Evolutionary conservation across 2,113 vertebrate species (phyloP), one percentile per base, ranked within the genome.

Genomic region (Raja brachyura): DNA sequence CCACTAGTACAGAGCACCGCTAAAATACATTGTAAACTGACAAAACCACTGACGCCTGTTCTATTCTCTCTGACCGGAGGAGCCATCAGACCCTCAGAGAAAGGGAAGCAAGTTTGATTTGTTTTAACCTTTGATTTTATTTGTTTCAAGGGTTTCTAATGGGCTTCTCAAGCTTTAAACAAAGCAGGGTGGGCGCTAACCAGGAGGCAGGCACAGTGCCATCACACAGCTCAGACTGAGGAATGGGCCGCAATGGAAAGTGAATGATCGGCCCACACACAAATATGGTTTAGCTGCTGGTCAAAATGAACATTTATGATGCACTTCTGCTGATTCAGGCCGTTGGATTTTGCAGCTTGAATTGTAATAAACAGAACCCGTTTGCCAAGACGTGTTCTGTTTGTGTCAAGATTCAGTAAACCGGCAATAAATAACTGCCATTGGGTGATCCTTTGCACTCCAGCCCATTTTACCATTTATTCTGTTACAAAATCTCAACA

Each of bases 181-280:
- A 92, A 92, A 92, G 90, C 90, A 73, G 90, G 90, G 90, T 74
- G 90, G 90, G 66, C 90, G 31, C 31, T 70, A 7, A 68, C 1
- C 10, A 22, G 22, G 68, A n/a, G 31, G 20, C 31, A 48, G 33
- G 63, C 88, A 70, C 88, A 48, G 88, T 68, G 88, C 88, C 88
- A 92, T 92, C 90, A 92, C 25, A 54, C 28, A 88, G 83, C 63
- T 63, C 59, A 31, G 68, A 74, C 68, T 25, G 25, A 74, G 68
- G 48, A 92, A 73, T 73, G 68, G 66, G 54, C 22, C 22, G 68
- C 66, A 73, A 8, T 25, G 28, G 59, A 63, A 88, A 88, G 83
- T 88, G 83, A 92, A 66, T 73, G 66, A 73, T 92, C 68, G 54
- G 90, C 90, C 90, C 90, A 92, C 90, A 92, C 90, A 74, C 90